phyloP scores from a whole-genome alignment of 2,113 vertebrate species.

The Ceratotherium simum region DNA sequence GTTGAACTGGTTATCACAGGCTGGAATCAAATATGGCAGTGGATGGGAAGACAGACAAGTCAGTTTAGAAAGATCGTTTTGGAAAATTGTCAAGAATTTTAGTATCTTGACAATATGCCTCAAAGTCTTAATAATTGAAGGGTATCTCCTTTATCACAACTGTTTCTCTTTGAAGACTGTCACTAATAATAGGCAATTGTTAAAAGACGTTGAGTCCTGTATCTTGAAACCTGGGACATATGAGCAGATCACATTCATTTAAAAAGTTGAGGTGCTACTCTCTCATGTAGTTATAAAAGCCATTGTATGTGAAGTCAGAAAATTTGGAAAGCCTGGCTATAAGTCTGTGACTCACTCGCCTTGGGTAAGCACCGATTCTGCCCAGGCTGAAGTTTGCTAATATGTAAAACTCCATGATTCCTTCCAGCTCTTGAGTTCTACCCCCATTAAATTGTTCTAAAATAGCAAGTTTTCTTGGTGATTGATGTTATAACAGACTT shows the following conservation, averaged over 20 bases:
- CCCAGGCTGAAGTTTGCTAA: neutral
- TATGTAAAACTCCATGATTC: neutral
- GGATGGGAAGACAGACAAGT: constrained; percentile 59
- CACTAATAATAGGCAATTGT: neutral
- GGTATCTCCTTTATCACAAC: neutral
- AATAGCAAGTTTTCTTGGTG: constrained; percentile 77
- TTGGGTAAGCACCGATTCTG: neutral
- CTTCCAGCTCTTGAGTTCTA: neutral
- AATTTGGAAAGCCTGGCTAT: constrained; percentile 42
- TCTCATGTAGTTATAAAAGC: constrained; percentile 56
- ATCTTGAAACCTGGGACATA: neutral
- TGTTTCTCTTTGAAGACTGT: neutral
- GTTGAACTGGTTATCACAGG: constrained; percentile 41
- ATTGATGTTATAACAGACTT: constrained; percentile 75
- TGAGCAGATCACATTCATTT: neutral
- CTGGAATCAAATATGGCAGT: constrained; percentile 33
- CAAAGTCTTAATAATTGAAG: neutral
- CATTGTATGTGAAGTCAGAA: constrained; percentile 74
- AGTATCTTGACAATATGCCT: neutral
- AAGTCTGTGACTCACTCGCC: neutral
- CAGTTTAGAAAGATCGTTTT: neutral
- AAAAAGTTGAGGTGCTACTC: neutral
- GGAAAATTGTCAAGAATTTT: neutral
- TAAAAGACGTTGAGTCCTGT: neutral
- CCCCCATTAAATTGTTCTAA: constrained; percentile 1